These are phyloP conservation scores for Agonopterix arenella DNA, from an alignment of 2,888 invertebrate species.

Conservation along the genomic window DNA sequence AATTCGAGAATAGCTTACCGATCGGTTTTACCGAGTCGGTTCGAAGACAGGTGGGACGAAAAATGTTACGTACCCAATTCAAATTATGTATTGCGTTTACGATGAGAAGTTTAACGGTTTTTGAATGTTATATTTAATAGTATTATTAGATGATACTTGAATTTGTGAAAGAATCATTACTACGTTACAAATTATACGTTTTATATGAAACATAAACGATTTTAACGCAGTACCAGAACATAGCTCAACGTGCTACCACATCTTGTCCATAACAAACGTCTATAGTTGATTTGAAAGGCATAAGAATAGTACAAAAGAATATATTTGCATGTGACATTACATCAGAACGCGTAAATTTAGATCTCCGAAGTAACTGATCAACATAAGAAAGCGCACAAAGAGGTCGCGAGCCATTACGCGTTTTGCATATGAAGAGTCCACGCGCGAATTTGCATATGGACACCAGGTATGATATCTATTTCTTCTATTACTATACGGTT, in stretches of 20 bases:
- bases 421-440: constrained; percentile 72
- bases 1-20: constrained; percentile 54
- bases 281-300: not conserved
- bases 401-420: constrained; percentile 47
- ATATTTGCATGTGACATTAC: constrained; percentile 2
- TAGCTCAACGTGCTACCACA: too few species aligned
- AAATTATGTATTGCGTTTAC: too few species aligned
- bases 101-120: too few species aligned
- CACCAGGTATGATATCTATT: constrained; percentile 55
- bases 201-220: too few species aligned
- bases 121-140: too few species aligned
- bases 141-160: too few species aligned
- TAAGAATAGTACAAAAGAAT: not conserved
- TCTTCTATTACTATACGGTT: constrained; percentile 27
- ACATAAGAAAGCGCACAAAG: constrained; percentile 52
- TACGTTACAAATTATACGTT: too few species aligned
- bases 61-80: not conserved
- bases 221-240: too few species aligned
- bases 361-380: constrained; percentile 30
- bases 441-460: constrained; percentile 68
- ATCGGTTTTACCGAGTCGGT: constrained; percentile 27
- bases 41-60: constrained; percentile 31
- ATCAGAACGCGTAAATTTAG: constrained; percentile 25
- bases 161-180: too few species aligned
- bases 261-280: not conserved